A percentile compares a stretch with the other conserved stretches of the same genome.
phyloP scores from a whole-genome alignment of 2,888 invertebrate genomes.

The Amiota mariae region DNA sequence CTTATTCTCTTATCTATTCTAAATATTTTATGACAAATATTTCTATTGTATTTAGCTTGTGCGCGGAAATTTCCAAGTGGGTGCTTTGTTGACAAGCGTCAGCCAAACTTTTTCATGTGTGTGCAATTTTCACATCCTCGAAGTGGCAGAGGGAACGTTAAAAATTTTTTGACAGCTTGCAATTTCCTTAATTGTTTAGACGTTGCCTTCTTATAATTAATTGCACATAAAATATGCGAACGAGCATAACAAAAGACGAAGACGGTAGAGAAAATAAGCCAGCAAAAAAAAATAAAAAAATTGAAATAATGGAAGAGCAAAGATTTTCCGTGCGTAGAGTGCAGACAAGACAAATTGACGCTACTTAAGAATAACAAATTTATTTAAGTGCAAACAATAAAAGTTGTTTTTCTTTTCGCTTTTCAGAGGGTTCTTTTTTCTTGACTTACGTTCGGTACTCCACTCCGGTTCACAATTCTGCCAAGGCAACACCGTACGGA shows the following conservation, averaged over 20 bases:
- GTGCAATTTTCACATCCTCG: not conserved
- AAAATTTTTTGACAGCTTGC: constrained; percentile 52
- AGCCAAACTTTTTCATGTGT: constrained; percentile 33
- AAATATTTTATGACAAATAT: too few species aligned
- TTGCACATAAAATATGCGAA: constrained; percentile 14
- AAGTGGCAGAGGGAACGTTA: constrained; percentile 38
- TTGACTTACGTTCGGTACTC: constrained; percentile 79
- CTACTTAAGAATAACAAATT: constrained; percentile 13
- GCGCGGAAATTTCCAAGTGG: constrained; percentile 49
- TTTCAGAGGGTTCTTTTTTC: constrained; percentile 17
- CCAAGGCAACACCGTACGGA: constrained; percentile 81
- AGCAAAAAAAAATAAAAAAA: constrained; percentile 14
- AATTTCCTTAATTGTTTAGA: constrained; percentile 43
- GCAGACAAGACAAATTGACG: constrained; percentile 8
- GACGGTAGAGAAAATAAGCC: not conserved
- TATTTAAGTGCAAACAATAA: constrained; percentile 19
- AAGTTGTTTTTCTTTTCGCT: not conserved
- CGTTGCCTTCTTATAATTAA: constrained; percentile 16
- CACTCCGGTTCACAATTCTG: constrained; percentile 81
- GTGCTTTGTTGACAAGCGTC: not conserved
- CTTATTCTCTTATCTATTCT: too few species aligned
- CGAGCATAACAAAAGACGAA: not conserved
- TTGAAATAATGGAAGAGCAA: not conserved
- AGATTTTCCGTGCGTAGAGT: constrained; percentile 3
- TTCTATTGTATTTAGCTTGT: too few species aligned